A percentile compares a stretch with the other conserved stretches of the same genome.
These are phyloP conservation scores for Cheilosia vernalis DNA, from an alignment of 2,888 invertebrate genomes.

Conservation along the genomic window DNA sequence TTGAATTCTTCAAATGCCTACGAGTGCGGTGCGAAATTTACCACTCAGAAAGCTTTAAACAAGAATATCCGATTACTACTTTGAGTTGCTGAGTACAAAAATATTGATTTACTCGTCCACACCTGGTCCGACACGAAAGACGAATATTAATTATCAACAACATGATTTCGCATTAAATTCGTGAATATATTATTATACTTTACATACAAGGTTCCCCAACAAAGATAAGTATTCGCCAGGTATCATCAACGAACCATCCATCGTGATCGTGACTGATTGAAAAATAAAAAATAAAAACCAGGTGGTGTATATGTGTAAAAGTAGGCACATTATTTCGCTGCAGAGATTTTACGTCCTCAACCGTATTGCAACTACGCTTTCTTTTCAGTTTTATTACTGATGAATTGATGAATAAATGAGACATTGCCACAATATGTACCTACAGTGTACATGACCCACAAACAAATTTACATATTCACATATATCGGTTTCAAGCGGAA, in stretches of 20 bases:
- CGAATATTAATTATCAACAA: slow-evolving; percentile 61
- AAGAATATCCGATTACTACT: slow-evolving; percentile 52
- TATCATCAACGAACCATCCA: slow-evolving; percentile 41
- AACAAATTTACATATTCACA: not conserved
- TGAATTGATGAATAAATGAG: slow-evolving; percentile 52
- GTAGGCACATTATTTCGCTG: slow-evolving; percentile 16
- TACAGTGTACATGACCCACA: slow-evolving; percentile 29
- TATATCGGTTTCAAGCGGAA: slow-evolving; percentile 15
- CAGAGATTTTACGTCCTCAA: slow-evolving; percentile 40
- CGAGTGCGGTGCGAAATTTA: too few relatives aligned
- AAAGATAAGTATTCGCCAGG: slow-evolving; percentile 1
- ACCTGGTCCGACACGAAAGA: slow-evolving; percentile 29
- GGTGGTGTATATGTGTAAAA: not conserved
- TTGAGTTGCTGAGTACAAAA: slow-evolving; percentile 17
- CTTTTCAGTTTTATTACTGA: slow-evolving; percentile 29
- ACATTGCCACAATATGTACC: slow-evolving; percentile 38
- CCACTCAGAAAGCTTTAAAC: slow-evolving; percentile 21
- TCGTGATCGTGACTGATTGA: not conserved
- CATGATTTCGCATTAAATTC: slow-evolving; percentile 47
- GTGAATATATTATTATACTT: not conserved
- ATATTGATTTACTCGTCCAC: slow-evolving; percentile 54
- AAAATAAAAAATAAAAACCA: not conserved
- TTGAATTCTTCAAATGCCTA: too few relatives aligned
- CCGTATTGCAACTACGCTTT: slow-evolving; percentile 18
- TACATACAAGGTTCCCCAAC: slow-evolving; percentile 1